Conservation (phyloP, 2,113 vertebrate species). For the Spilogale gracilis region DNA sequence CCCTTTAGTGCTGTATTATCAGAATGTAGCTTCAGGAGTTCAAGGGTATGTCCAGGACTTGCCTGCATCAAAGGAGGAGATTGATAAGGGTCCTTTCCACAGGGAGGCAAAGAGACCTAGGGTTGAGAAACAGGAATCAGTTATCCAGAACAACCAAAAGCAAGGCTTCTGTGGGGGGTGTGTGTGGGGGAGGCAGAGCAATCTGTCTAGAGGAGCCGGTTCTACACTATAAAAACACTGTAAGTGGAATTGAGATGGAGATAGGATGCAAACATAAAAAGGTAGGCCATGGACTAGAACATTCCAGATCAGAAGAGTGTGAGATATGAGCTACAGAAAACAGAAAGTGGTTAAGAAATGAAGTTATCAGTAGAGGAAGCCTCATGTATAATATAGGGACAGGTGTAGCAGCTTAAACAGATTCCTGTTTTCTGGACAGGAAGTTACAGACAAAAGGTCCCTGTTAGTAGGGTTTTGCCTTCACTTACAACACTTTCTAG, state of each 20-base stretch:
- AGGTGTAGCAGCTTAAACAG: neutral
- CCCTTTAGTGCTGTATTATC: neutral
- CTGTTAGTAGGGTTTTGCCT: neutral
- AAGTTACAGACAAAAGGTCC: neutral
- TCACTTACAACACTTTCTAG: neutral
- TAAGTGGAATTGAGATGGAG: neutral
- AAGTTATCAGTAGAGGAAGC: neutral
- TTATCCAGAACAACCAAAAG: neutral
- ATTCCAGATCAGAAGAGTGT: neutral
- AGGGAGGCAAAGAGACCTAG: neutral
- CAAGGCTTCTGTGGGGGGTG: neutral
- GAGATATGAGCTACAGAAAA: neutral
- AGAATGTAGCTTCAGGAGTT: neutral
- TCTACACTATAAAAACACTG: neutral
- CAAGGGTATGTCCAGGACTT: neutral
- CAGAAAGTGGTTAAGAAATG: neutral
- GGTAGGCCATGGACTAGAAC: neutral
- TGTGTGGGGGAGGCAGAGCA: neutral
- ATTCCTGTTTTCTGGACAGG: neutral
- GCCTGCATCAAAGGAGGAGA: neutral
- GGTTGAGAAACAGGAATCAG: neutral
- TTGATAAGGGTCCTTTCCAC: neutral
- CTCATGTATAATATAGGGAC: neutral
- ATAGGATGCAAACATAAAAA: neutral
- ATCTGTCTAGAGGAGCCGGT: neutral